Evolutionary conservation across 2,113 vertebrate genomes (phyloP), one percentile per base, ranked within the genome.

Genomic region (Fregetta grallaria): DNA sequence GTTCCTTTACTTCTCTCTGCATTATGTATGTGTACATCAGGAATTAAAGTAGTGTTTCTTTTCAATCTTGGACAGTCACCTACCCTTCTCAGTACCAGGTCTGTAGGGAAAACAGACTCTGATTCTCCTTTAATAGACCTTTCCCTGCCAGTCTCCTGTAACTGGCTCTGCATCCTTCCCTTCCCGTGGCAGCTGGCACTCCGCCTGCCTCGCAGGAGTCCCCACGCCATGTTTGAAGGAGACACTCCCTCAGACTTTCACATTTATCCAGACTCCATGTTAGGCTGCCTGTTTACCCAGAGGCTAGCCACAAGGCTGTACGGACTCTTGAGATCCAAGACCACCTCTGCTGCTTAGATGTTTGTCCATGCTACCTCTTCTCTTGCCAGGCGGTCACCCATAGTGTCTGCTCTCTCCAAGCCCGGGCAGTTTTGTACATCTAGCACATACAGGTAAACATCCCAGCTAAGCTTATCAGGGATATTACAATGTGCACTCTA

Each of bases 211-310:
- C 0, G 0, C 52, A 32, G 56, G 38, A 38, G 3, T 56, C 52
- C 29, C 23, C 23, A 4, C 1, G 0, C 42, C 0, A 0, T 1
- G 32, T 36, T 22, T 11, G 58, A 45, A 72, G 56, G 62, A 79
- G 70, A 21, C 12, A 4, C 15, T 89, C 19, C 40, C 17, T 53
- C 34, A 45, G 79, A 55, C 27, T 11, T 38, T n/a, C 44, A 38
- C 27, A 12, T 6, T 36, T 71, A 38, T 52, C 65, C 73, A 55
- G 38, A 1, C 20, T n/a, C 72, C 15, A 1, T 3, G 3, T 12
- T 12, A 82, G 68, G 30, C 70, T 87, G n/a, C 42, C n/a, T 59
- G 47, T 18, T 58, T 53, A 40, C 22, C 38, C 52, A 40, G 61
- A 45, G 49, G 22, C 45, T 0, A 0, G 1, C 10, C n/a, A 29